Base-by-base conservation (phyloP, 2,888 invertebrate genomes). In the Gastracanthus pulcherrimus region DNA sequence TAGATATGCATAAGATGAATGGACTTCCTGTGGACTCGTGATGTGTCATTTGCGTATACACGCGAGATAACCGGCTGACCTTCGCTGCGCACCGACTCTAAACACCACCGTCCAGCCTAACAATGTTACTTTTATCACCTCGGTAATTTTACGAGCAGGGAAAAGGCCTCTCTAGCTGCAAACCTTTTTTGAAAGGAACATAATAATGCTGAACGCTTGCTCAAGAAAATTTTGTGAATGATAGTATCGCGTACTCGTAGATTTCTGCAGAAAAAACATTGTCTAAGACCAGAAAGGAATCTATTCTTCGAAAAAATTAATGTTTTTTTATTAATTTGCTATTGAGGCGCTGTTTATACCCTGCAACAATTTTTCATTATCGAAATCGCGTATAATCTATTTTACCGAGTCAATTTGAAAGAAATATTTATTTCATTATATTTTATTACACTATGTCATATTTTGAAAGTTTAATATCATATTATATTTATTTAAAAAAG, bases 1-100 rank as follows among this genome's bases (percentile, higher is more conserved):
- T 16, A 78, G 66, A 71, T 78, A 78, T 41, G 64, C 66, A n/a
- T 6, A 72, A 66, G 78, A 78, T 78, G 55, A 72, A 72, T 78
- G 66, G 64, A 72, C 72, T 72, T 78, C 78, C 78, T 66, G 64
- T 41, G 41, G 60, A 48, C 29, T 72, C 55, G 58, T 19, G 55
- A 55, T 41, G 55, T 55, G 71, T 71, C 71, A 71, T 64, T 71
- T 71, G 66, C 66, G 41, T 72, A 55, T 23, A 38, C 11, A 26
- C 29, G 7, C 19, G 45, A 76, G 66, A 76, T 45, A 76, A 38
- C 60, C 62, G 19, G 62, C 70, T 70, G 60, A 62, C 60, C 70
- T 62, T 77, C 60, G 36, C 16, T 2, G 5, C 6, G 41, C 34
- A 31, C 31, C 51, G 9, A 62, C 19, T 60, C 60, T 60, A 45